Evolutionary conservation across 2,797 vertebrate genomes (phyloP).

Genomic region (Myotis vivesi): DNA sequence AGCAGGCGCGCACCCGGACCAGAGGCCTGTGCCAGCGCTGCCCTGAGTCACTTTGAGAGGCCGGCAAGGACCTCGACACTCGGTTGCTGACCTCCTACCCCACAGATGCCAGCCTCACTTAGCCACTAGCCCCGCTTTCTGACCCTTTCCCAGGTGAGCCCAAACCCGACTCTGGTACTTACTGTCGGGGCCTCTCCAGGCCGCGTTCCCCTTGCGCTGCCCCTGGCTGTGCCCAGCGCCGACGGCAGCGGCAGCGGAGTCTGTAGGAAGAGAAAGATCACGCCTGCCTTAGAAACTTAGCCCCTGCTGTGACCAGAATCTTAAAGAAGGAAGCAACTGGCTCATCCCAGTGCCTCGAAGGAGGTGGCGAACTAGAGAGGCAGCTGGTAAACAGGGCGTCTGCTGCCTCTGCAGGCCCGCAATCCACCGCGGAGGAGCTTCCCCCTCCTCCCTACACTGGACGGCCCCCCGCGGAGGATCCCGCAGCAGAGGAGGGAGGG

Average conservation of each 20-base stretch:
- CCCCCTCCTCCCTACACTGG: neutral
- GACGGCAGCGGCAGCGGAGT: constrained; percentile 37
- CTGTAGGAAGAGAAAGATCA: constrained; percentile 74
- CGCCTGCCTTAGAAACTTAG: constrained; percentile 74
- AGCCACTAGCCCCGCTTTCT: neutral
- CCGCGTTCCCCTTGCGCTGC: constrained; percentile 5
- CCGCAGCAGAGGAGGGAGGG: neutral
- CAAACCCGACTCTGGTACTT: constrained; percentile 60
- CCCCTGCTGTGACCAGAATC: constrained; percentile 80
- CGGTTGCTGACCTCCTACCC: neutral
- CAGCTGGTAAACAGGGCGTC: constrained; percentile 54
- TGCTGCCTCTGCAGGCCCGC: neutral
- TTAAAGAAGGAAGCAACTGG: constrained; percentile 79
- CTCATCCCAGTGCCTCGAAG: constrained; percentile 59
- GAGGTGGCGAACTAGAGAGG: constrained; percentile 52
- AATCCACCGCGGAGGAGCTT: neutral
- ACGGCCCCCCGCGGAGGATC: neutral
- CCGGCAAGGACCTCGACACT: neutral
- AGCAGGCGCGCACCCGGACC: neutral
- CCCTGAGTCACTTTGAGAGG: neutral
- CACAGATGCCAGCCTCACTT: neutral
- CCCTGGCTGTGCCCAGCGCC: constrained; percentile 48
- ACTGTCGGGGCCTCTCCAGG: constrained; percentile 59
- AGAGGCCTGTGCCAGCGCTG: neutral
- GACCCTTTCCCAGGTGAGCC: neutral